Evolutionary conservation across 2,888 invertebrate species (phyloP), one percentile per base, ranked within the genome.

Genomic region (Eupithecia inturbata): DNA sequence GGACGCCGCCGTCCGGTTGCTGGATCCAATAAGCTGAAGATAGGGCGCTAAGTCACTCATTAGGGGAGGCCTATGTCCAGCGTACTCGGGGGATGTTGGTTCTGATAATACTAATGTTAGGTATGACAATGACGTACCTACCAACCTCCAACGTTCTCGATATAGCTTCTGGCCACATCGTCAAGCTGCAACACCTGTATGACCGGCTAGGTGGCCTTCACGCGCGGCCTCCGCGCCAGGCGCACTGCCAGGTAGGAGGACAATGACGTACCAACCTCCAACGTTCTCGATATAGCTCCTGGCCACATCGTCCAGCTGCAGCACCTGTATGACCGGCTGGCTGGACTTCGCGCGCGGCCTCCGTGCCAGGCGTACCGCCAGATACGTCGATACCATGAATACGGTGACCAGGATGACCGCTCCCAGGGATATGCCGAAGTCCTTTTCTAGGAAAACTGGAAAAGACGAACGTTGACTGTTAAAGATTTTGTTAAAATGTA

Each of bases 171-270:
- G 0, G 93, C 92, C 19, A 93, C 90, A 66, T 94, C 94, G 53
- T 93, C 94, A 0, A 94, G 84, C 76, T 93, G 93, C 67, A 94
- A 77, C 53, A 94, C 93, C 77, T 94, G 94, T 78, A 94, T 92
- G 79, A 94, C 91, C 0, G 92, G 93, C 12, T 87, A 85, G 4
- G 89, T 83, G 4, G 87, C 79, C 79, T 93, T 93, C 49, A 79
- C 66, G 7, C 93, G 84, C 1, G 91, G 85, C 1, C 92, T 79
- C 4, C 92, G 83, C 0, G 89, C 88, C 68, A 91, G 82, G 0
- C 88, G 83, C 9, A 92, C 84, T 57, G 85, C 83, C 41, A 93
- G 81, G n/a, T n/a, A n/a, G n/a, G n/a, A n/a, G n/a, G 36, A 62
- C 14, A 45, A 45, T 45, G 77, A 80, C 80, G 79, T 80, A 83